Evolutionary conservation across 2,113 vertebrate species (phyloP).

Genomic region (Arizona elegans): DNA sequence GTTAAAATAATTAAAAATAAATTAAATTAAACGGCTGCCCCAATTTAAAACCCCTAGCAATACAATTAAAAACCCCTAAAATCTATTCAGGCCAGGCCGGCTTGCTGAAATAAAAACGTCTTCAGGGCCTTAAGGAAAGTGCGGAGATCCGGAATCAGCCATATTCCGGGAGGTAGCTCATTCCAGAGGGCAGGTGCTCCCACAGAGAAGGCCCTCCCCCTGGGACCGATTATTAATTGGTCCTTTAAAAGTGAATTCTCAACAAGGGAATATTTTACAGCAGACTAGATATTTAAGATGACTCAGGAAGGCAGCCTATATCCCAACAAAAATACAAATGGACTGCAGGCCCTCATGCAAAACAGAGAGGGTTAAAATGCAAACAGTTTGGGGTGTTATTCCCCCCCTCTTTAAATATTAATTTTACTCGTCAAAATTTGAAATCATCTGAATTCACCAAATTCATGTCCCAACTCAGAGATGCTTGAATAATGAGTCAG

Average conservation of each 20-base stretch:
- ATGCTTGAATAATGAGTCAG: conserved; percentile 47
- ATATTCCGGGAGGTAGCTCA: too few relatives aligned
- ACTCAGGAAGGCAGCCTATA: conserved; percentile 36
- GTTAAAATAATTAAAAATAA: too few relatives aligned
- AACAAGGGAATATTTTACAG: conserved; percentile 54
- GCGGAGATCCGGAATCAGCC: too few relatives aligned
- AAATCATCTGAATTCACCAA: conserved; percentile 39
- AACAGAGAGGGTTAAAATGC: conserved; percentile 23
- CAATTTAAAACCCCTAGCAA: too few relatives aligned
- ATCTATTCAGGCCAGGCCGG: too few relatives aligned
- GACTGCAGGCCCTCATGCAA: neutral
- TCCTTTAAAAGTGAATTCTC: conserved; percentile 48
- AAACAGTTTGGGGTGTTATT: neutral
- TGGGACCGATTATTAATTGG: too few relatives aligned
- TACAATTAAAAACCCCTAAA: too few relatives aligned
- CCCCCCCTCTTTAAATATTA: neutral
- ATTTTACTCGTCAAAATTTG: conserved; percentile 34
- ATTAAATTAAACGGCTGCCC: too few relatives aligned
- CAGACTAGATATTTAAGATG: conserved; percentile 50
- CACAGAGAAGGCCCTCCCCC: too few relatives aligned
- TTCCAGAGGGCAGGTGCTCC: too few relatives aligned
- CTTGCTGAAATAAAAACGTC: too few relatives aligned
- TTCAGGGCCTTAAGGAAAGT: too few relatives aligned
- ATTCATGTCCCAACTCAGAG: conserved; percentile 44
- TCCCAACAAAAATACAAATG: conserved; percentile 38